Conservation (phyloP, 2,888 invertebrate species). For the Hirtodrosophila alboralis region DNA sequence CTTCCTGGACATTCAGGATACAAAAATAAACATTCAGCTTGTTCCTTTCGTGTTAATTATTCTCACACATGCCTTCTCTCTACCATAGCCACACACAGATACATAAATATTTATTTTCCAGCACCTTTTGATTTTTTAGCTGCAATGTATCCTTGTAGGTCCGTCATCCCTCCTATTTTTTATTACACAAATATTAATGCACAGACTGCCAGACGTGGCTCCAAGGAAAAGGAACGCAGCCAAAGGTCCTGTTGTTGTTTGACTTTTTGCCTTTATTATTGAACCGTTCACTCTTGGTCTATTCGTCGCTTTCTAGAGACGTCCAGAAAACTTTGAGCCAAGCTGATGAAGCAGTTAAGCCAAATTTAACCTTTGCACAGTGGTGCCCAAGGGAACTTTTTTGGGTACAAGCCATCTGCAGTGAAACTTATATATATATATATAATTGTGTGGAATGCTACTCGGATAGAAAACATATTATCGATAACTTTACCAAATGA, state of each 20-base stretch:
- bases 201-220: neutral
- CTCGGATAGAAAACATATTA: too few relatives aligned
- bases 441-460: too few relatives aligned
- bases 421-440: too few relatives aligned
- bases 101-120: constrained; percentile 14
- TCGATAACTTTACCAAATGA: too few relatives aligned
- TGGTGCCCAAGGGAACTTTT: too few relatives aligned
- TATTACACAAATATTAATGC: constrained; percentile 21
- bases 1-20: neutral
- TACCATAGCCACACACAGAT: neutral
- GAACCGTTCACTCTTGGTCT: constrained; percentile 29
- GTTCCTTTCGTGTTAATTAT: neutral
- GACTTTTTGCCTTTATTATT: constrained; percentile 49
- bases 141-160: neutral
- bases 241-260: constrained; percentile 29
- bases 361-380: constrained; percentile 29
- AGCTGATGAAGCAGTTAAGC: constrained; percentile 23
- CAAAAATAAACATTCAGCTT: neutral
- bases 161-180: too few relatives aligned
- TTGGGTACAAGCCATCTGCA: too few relatives aligned
- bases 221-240: neutral
- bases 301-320: too few relatives aligned
- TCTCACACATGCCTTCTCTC: neutral
- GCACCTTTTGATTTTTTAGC: constrained; percentile 3
- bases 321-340: neutral